phyloP scores from a whole-genome alignment of 2,113 vertebrate species.

The Pseudopodoces humilis region DNA sequence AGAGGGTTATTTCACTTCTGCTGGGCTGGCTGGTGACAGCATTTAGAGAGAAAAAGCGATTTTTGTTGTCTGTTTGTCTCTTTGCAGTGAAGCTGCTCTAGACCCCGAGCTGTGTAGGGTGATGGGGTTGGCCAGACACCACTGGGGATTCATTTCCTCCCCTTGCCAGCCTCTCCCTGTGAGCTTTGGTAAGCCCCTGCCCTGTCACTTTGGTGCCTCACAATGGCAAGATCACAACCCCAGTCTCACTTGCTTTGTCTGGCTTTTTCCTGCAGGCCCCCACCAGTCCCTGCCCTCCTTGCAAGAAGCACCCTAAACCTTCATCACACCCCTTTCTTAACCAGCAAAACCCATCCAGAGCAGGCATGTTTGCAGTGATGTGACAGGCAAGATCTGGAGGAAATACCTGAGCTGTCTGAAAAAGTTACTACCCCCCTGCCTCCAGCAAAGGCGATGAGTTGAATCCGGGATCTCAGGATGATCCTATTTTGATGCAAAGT shows the following conservation, averaged over 20 bases:
- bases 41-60: not conserved
- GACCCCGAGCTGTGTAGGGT: not conserved
- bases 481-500: constrained; percentile 29
- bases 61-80: not conserved
- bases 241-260: not conserved
- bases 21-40: not conserved
- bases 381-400: not conserved
- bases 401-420: constrained; percentile 31
- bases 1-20: not conserved
- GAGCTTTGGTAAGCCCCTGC: not conserved
- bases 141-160: accelerated
- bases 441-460: not conserved
- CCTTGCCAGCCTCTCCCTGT: not conserved
- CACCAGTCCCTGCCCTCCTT: not conserved
- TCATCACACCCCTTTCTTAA: not conserved
- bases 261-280: not conserved
- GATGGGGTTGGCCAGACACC: not conserved
- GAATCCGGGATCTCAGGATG: not conserved
- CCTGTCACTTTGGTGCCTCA: not conserved
- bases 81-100: not conserved
- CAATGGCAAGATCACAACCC: not conserved
- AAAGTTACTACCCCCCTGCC: not conserved
- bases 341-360: not conserved
- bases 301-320: not conserved
- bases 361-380: not conserved